Evolutionary conservation across 1,140 invertebrate genomes (phyloP).

Genomic region (Neodiprion pinetum): DNA sequence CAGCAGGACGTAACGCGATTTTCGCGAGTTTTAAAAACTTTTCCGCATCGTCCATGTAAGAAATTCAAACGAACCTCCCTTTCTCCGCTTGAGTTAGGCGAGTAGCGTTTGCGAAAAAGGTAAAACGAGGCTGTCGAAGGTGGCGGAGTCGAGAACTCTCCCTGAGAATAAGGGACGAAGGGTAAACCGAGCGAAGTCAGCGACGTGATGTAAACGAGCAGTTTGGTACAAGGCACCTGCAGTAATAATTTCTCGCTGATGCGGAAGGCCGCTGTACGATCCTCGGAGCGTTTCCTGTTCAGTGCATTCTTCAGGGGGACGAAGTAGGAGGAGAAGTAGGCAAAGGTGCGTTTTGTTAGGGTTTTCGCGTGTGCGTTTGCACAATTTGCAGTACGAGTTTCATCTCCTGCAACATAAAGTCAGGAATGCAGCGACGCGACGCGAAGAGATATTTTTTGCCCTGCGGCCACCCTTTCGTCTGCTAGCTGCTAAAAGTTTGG

Average conservation of each 20-base stretch:
- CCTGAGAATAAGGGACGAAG: not conserved
- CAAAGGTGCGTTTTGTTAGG: no score
- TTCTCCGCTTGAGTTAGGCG: no score
- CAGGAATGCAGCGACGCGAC: slow-evolving; percentile 19
- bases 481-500: no score
- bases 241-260: not conserved
- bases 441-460: slow-evolving; percentile 17
- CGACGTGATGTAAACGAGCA: not conserved
- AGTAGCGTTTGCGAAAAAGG: not conserved
- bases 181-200: not conserved
- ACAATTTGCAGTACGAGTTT: no score
- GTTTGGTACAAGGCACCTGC: no score
- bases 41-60: no score
- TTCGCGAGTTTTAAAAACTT: no score
- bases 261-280: not conserved
- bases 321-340: no score
- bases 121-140: not conserved
- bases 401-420: not conserved
- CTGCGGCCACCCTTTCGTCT: slow-evolving; percentile 18
- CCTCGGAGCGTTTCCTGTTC: not conserved
- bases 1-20: no score
- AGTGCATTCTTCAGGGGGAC: not conserved
- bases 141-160: not conserved
- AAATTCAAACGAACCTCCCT: no score
- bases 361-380: no score